phyloP scores from a whole-genome alignment of 1,140 invertebrate genomes.

The Plutomurus gul region DNA sequence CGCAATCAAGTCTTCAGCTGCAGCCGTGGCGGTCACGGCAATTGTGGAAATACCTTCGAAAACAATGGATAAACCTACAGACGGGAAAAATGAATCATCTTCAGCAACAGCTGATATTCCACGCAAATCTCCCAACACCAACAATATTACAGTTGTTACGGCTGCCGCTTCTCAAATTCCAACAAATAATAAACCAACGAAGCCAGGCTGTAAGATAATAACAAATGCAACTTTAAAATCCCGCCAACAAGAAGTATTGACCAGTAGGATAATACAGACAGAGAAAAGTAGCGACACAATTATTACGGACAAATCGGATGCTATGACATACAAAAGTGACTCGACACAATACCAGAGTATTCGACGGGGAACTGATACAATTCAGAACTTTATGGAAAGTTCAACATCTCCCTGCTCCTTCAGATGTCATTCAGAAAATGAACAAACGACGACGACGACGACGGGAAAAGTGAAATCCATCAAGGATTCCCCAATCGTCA shows the following conservation, averaged over 20 bases:
- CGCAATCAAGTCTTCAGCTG: too few species aligned
- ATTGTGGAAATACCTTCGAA: too few species aligned
- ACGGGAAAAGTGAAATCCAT: background rate
- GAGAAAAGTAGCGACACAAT: background rate
- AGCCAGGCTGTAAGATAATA: conserved; percentile 41
- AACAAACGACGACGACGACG: background rate
- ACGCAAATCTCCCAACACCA: too few species aligned
- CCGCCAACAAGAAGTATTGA: conserved; percentile 39
- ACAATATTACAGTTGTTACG: background rate
- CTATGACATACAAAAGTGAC: background rate
- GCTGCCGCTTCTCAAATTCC: background rate
- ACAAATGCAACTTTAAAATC: conserved; percentile 43
- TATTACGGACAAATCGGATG: background rate
- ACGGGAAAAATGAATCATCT: too few species aligned
- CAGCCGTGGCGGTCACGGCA: too few species aligned
- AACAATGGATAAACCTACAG: too few species aligned
- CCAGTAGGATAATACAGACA: background rate
- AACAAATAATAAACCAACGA: background rate
- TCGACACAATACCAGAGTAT: background rate
- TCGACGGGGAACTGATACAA: background rate
- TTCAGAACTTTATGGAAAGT: conserved; percentile 2
- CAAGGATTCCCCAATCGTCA: conserved; percentile 46
- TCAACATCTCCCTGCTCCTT: background rate
- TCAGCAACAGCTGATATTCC: too few species aligned
- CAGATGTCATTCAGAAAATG: background rate